Conservation (phyloP, 2,113 vertebrate genomes). For the Malurus melanocephalus region DNA sequence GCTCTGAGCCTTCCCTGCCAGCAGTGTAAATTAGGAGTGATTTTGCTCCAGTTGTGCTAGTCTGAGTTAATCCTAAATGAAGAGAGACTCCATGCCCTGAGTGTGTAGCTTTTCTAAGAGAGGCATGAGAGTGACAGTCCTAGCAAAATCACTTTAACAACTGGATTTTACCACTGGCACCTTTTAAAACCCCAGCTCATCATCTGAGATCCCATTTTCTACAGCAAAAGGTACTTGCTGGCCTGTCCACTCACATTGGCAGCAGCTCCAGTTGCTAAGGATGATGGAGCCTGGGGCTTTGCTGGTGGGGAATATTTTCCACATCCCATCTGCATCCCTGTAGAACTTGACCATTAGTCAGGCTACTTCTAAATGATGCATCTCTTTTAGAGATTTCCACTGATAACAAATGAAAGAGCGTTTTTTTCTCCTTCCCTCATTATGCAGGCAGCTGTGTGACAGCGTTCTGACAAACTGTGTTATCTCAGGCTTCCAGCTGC, state of each 20-base stretch:
- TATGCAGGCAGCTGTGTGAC: constrained; percentile 79
- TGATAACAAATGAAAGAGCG: constrained; percentile 71
- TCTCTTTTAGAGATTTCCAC: constrained; percentile 56
- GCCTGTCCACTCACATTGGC: neutral
- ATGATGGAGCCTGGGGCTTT: constrained; percentile 19
- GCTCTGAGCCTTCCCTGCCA: neutral
- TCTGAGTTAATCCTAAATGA: constrained; percentile 15
- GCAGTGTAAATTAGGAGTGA: neutral
- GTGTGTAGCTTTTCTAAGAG: neutral
- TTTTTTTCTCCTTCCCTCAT: constrained; percentile 67
- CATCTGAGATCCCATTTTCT: neutral
- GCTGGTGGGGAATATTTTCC: constrained; percentile 12
- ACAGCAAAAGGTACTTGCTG: neutral
- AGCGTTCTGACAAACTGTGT: constrained; percentile 76
- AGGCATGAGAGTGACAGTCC: neutral
- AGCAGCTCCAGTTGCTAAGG: neutral
- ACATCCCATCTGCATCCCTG: constrained; percentile 35
- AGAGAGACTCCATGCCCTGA: neutral
- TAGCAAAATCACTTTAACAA: neutral
- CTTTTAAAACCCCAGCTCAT: neutral
- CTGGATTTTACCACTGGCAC: neutral
- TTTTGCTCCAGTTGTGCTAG: neutral
- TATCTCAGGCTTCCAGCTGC: constrained; percentile 81
- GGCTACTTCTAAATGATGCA: constrained; percentile 65
- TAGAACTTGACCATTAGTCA: constrained; percentile 67